These are phyloP conservation scores for Coracopsis vasa DNA, from an alignment of 2,113 vertebrate genomes.

Conservation along the genomic window DNA sequence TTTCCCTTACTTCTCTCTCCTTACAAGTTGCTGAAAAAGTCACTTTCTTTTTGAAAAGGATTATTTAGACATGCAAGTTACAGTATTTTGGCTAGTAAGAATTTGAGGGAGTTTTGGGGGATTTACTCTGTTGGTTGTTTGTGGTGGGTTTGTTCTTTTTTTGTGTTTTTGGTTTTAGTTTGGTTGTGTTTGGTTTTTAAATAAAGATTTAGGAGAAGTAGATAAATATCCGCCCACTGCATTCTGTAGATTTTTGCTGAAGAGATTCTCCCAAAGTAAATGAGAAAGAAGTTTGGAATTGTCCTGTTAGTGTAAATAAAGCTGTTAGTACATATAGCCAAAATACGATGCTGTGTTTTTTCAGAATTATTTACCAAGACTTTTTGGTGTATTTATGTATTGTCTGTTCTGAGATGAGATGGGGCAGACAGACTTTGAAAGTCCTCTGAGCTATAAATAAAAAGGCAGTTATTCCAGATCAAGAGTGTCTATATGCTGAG, in stretches of 20 bases:
- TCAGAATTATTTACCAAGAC: not conserved
- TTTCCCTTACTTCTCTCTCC: not conserved
- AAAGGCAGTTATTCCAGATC: not conserved
- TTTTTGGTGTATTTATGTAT: not conserved
- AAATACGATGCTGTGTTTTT: not conserved
- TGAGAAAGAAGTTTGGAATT: not conserved
- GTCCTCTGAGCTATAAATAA: not conserved
- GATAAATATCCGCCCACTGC: not conserved
- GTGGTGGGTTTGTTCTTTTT: not conserved
- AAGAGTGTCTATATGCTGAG: not conserved
- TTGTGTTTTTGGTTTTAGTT: not conserved
- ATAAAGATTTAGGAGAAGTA: not conserved
- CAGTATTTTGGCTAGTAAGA: not conserved
- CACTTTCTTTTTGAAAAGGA: slow-evolving; percentile 25
- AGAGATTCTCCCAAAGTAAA: not conserved
- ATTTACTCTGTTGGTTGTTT: not conserved
- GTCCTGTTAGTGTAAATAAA: not conserved
- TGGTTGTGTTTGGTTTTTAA: not conserved
- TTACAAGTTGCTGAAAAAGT: not conserved
- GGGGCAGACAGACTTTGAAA: not conserved
- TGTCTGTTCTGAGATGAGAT: not conserved
- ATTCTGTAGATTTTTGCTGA: not conserved
- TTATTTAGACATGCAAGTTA: not conserved
- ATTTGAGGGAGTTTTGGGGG: slow-evolving; percentile 1
- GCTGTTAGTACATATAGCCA: not conserved